phyloP scores from a whole-genome alignment of 2,797 vertebrate genomes.

The Apogon hyalosoma region DNA sequence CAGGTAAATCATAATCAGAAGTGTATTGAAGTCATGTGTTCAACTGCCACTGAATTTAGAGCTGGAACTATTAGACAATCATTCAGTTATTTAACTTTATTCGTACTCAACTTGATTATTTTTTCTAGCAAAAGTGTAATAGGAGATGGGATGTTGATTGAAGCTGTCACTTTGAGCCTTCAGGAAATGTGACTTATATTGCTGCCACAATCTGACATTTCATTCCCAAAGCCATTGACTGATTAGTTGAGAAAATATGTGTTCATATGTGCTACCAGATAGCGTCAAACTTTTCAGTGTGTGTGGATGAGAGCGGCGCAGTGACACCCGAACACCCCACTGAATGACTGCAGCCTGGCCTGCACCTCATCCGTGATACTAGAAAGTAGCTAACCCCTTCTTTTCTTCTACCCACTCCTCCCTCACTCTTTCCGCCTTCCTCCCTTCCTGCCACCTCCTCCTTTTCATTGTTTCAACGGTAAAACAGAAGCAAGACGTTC shows the following conservation, averaged over 20 bases:
- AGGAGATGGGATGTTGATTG: no score
- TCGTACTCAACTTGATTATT: no score
- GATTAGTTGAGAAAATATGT: no score
- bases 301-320: neutral
- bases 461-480: conserved; percentile 54
- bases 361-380: neutral
- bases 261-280: neutral
- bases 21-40: neutral
- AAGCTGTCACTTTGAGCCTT: no score
- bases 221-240: no score
- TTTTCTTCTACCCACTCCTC: conserved; percentile 55
- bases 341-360: neutral
- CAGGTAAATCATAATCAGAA: neutral
- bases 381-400: conserved; percentile 53
- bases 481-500: conserved; percentile 89
- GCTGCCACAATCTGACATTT: no score
- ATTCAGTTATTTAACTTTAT: no score
- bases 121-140: no score
- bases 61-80: no score
- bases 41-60: neutral
- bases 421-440: conserved; percentile 39
- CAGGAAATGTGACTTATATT: neutral
- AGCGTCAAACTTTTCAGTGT: neutral
- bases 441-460: conserved; percentile 42
- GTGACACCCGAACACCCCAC: neutral